Percentiles rank a stretch among this genome's conserved stretches.
These are phyloP conservation scores for Hesperia comma DNA, from an alignment of 2,888 invertebrate species.

Conservation along the genomic window DNA sequence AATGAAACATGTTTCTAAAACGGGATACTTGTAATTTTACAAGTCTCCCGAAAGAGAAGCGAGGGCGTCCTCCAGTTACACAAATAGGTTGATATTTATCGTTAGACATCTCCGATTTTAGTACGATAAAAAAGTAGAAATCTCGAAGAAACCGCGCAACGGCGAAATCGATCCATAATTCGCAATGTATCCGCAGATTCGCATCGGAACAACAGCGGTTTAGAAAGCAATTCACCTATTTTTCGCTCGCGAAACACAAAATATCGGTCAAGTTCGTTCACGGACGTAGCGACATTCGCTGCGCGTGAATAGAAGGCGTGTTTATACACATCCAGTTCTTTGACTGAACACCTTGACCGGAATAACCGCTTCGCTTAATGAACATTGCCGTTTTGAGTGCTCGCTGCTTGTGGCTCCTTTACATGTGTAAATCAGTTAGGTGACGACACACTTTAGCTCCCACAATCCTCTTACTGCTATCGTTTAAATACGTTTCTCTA, in stretches of 20 bases:
- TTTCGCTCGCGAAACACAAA: slow-evolving; percentile 7
- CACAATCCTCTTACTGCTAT: too few relatives aligned
- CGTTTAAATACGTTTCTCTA: too few relatives aligned
- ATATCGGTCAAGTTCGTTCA: slow-evolving; percentile 34
- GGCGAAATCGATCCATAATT: not conserved
- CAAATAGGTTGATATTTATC: too few relatives aligned
- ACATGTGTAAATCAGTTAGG: slow-evolving; percentile 4
- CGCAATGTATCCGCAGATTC: not conserved
- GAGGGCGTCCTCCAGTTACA: too few relatives aligned
- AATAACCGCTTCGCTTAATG: slow-evolving; percentile 15
- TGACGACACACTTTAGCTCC: too few relatives aligned
- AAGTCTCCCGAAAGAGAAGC: too few relatives aligned
- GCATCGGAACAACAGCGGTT: not conserved
- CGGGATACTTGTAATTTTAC: too few relatives aligned
- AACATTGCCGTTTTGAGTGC: slow-evolving; percentile 10
- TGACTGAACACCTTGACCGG: slow-evolving; percentile 32
- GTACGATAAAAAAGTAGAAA: too few relatives aligned
- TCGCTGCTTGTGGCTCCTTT: not conserved
- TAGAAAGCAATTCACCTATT: slow-evolving; percentile 25
- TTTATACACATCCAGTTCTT: slow-evolving; percentile 18
- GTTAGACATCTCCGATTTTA: too few relatives aligned
- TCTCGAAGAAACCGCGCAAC: not conserved
- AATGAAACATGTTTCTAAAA: too few relatives aligned
- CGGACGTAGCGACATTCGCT: slow-evolving; percentile 19
- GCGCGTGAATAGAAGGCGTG: slow-evolving; percentile 19